phyloP scores from a whole-genome alignment of 2,113 vertebrate genomes.

The Cyphomyrus plagiostoma region DNA sequence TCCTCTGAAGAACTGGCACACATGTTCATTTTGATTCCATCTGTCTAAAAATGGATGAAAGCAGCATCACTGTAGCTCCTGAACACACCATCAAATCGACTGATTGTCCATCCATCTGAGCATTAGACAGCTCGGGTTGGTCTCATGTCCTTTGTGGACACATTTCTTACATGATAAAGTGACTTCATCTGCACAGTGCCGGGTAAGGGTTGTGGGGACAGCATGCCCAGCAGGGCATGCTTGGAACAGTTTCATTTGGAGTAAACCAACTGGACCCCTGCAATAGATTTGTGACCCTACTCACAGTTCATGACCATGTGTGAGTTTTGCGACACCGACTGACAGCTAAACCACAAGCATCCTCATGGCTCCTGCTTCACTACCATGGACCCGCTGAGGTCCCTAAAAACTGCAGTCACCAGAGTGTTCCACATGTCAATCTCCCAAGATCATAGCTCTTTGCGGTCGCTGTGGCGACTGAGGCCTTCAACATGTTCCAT shows the following conservation, averaged over 20 bases:
- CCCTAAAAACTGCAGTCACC: neutral
- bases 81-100: neutral
- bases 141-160: neutral
- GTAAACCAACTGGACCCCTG: neutral
- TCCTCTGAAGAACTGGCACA: neutral
- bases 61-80: neutral
- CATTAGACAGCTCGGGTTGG: neutral
- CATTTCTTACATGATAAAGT: neutral
- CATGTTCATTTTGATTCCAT: neutral
- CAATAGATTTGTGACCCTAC: neutral
- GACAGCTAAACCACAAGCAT: neutral
- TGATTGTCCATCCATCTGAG: neutral
- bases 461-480: neutral
- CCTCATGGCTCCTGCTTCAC: neutral
- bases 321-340: neutral
- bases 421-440: neutral
- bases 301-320: neutral
- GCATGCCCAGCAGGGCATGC: neutral
- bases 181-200: neutral
- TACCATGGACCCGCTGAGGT: neutral
- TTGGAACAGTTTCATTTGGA: neutral
- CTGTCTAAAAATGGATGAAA: neutral
- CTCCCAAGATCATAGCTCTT: neutral
- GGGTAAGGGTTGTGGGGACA: neutral
- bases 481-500: neutral